A percentile compares a stretch with the other conserved stretches of the same genome.
phyloP scores from a whole-genome alignment of 2,797 vertebrate genomes.

The Leuciscus waleckii region DNA sequence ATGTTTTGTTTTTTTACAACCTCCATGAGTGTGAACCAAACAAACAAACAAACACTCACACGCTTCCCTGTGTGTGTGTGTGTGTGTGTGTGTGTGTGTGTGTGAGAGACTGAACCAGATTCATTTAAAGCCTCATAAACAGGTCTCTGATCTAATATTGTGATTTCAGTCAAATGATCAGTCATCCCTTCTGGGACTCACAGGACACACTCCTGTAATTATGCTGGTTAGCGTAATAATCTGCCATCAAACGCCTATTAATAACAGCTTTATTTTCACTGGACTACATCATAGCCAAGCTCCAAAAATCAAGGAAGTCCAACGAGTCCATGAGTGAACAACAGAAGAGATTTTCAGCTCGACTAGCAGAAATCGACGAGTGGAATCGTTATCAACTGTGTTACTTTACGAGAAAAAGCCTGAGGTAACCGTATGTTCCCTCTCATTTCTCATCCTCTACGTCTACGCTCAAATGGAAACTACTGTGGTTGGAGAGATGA shows the following conservation, averaged over 20 bases:
- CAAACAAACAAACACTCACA: background rate
- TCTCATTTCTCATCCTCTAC: slow-evolving; percentile 31
- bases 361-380: background rate
- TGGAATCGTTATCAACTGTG: slow-evolving; percentile 8
- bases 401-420: slow-evolving; percentile 29
- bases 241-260: slow-evolving; percentile 58
- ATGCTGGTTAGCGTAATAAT: slow-evolving; percentile 54
- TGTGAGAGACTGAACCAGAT: background rate
- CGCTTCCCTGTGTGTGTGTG: background rate
- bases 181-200: slow-evolving; percentile 40
- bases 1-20: no score
- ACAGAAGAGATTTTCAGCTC: background rate
- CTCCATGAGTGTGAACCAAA: background rate
- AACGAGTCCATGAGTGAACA: background rate
- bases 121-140: slow-evolving; percentile 32
- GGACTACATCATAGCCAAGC: background rate
- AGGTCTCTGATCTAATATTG: slow-evolving; percentile 35
- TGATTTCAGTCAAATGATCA: slow-evolving; percentile 46
- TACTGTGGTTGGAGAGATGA: slow-evolving; percentile 35
- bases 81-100: no score
- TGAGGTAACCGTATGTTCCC: background rate
- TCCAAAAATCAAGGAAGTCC: background rate
- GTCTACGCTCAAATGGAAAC: slow-evolving; percentile 25
- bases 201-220: slow-evolving; percentile 54
- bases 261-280: slow-evolving; percentile 40